Base-by-base conservation (phyloP, 2,888 invertebrate species). In the Byasa hedistus region DNA sequence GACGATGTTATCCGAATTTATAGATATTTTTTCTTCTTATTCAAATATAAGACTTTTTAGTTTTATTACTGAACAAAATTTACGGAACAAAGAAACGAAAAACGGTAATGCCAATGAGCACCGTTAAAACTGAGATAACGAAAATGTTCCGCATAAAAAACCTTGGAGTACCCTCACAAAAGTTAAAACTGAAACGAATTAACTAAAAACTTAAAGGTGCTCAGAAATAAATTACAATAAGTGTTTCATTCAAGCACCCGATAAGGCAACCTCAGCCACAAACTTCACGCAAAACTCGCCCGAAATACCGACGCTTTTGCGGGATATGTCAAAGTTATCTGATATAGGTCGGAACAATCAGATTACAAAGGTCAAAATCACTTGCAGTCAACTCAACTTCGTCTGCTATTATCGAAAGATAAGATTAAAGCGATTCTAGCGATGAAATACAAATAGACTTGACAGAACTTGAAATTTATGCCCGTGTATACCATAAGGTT, bases 161-260 rank as follows among this genome's bases (percentile, higher is more conserved):
- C 22, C 48, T 63, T 21, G 24, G 2, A 51, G 24, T 75, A 73
- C 72, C 74, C 74, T 77, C 70, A 69, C 65, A 69, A 72, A 73
- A 65, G 68, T 68, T 69, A 66, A 75, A 71, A 73, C 64, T 73
- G 67, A 68, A 74, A 71, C 74, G 73, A 75, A 77, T 73, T 73
- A 61, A 70, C 62, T 64, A 65, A 65, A 62, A 65, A 54, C 61
- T 64, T 64, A 57, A 61, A 69, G 66, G 76, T 76, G 76, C 76
- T 79, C 76, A 72, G 75, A 84, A 86, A 88, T 89, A 89, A 88
- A 89, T 88, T 84, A 87, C 84, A 80, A 80, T 80, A 83, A 89
- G 83, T 86, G 86, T 85, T 84, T 77, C 84, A 82, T 80, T 81
- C 78, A 74, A 74, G 75, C 70, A 66, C 66, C 70, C 77, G 89